Evolutionary conservation across 2,113 vertebrate species (phyloP), one percentile per base, ranked within the genome.

Genomic region (Pampusana beccarii): DNA sequence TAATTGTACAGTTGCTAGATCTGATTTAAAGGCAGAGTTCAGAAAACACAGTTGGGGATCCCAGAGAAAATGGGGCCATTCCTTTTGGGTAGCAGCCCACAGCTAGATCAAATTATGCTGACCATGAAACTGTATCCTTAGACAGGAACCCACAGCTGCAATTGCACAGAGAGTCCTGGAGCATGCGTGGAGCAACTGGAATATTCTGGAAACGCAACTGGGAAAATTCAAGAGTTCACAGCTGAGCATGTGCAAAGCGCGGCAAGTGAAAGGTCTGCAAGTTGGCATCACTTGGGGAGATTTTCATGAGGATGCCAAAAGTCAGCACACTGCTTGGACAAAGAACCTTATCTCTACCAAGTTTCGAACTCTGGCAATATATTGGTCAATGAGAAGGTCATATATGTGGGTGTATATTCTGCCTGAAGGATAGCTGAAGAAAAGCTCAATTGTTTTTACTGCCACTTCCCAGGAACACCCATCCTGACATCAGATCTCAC

Each of bases 141-240:
- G 96, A 95, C 90, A 93, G 88, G 88, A 95, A 57, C 93, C 65
- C 90, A 89, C 93, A 97, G 92, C 95, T 97, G 95, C 88, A 96
- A 57, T 93, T 92, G 48, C 80, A 69, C 48, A 58, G 25, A 56
- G 50, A 78, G 33, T 78, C 57, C n/a, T 77, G 40, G 72, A 94
- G 69, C 95, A 86, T 90, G 95, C 42, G 24, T 6, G 16, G 25
- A 93, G 48, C 44, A 88, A 86, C 50, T 61, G 64, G 86, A 97
- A 94, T 92, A 93, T 96, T 96, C 93, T 92, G 71, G 93, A 96
- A 95, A 95, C 58, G 53, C 36, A 81, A 23, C 15, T 26, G 34
- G 69, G 74, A 94, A 96, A 89, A 96, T 61, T 67, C 73, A 72
- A 70, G 48, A 54, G 57, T 64, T 93, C 61, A 48, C 44, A 81